phyloP scores from a whole-genome alignment of 2,888 invertebrate genomes.

The Rapana venosa region DNA sequence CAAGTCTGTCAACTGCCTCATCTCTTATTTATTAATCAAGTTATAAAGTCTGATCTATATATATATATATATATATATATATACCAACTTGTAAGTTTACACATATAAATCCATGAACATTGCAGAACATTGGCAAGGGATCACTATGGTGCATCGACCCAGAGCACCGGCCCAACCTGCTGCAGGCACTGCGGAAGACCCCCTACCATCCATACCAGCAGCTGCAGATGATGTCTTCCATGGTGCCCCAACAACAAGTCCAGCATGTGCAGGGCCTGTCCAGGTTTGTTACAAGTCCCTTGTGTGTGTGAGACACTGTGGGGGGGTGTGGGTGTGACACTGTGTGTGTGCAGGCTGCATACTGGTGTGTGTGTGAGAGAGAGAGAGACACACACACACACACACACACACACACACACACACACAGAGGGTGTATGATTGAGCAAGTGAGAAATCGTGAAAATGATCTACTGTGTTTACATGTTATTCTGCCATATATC shows the following conservation, averaged over 20 bases:
- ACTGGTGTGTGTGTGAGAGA: no score
- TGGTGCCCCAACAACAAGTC: conserved; percentile 46
- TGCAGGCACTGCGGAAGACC: conserved; percentile 92
- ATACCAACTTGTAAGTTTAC: no score
- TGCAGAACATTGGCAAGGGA: conserved; percentile 93
- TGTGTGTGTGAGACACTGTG: background rate
- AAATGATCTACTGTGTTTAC: no score
- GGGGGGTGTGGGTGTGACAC: background rate
- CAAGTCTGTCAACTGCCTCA: no score
- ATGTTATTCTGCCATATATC: no score
- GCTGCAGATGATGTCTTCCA: conserved; percentile 74
- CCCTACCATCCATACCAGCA: conserved; percentile 83
- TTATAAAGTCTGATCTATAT: no score
- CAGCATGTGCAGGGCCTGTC: conserved; percentile 52
- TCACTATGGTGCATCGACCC: conserved; percentile 97
- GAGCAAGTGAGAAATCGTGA: no score
- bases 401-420: no score
- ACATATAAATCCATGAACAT: conserved; percentile 53
- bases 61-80: no score
- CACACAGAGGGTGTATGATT: no score
- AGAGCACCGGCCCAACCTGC: conserved; percentile 90
- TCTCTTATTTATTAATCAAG: no score
- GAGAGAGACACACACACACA: background rate
- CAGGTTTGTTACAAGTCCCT: conserved; percentile 7
- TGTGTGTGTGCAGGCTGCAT: background rate